A percentile compares a stretch with the other conserved stretches of the same genome.
These are phyloP conservation scores for Antheraea mylitta DNA, from an alignment of 1,140 invertebrate genomes.

Conservation along the genomic window DNA sequence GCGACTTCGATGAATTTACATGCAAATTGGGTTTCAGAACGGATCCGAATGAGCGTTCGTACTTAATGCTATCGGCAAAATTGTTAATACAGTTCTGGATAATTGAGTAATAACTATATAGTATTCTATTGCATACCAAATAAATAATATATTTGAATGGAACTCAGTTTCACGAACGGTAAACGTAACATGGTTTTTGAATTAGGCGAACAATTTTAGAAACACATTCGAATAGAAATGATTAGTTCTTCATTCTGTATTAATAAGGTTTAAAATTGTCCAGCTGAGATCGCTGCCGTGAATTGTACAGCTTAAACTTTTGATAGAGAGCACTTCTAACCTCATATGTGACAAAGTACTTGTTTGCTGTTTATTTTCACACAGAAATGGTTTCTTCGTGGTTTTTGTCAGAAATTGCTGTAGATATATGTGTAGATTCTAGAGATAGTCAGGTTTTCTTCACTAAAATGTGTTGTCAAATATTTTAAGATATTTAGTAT, in stretches of 20 bases:
- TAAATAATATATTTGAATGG: conserved; percentile 19
- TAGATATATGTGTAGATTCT: too few species aligned
- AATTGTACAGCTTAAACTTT: conserved; percentile 11
- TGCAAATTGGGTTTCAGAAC: conserved; percentile 57
- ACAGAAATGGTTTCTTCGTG: too few species aligned
- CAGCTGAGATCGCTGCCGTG: not conserved
- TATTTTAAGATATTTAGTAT: too few species aligned
- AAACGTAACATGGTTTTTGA: conserved; percentile 6
- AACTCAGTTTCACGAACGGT: not conserved
- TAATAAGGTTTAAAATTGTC: not conserved
- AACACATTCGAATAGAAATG: not conserved
- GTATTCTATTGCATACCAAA: conserved; percentile 10
- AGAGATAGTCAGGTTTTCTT: too few species aligned
- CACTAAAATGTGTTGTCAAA: too few species aligned
- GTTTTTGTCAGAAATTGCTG: too few species aligned
- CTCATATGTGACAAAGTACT: conserved; percentile 13
- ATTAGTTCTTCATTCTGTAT: not conserved
- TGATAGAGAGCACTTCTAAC: conserved; percentile 7
- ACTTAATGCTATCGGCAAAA: conserved; percentile 39
- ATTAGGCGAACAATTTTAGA: conserved; percentile 12
- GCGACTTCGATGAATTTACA: conserved; percentile 57
- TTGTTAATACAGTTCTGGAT: conserved; percentile 14
- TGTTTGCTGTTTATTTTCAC: not conserved
- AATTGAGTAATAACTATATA: too few species aligned
- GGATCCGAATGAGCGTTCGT: conserved; percentile 47